These are phyloP conservation scores for Actinopyga echinites DNA, from an alignment of 53 echinoderm and acorn worm species.

Conservation along the genomic window DNA sequence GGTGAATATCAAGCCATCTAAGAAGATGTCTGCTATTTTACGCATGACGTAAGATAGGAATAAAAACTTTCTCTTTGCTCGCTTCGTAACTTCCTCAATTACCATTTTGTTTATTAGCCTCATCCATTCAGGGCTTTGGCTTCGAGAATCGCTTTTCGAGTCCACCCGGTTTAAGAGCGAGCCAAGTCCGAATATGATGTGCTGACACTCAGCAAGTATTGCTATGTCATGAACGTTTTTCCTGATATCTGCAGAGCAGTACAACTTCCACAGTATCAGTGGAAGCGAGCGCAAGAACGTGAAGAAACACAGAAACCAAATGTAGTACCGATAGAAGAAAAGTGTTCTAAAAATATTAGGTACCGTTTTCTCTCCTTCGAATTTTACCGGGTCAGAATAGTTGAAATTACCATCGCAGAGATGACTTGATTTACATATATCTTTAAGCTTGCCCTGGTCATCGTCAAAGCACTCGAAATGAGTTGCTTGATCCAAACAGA, in stretches of 20 bases:
- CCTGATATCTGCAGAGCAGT: background rate
- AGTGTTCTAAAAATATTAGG: background rate
- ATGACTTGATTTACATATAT: background rate
- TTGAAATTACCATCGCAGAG: too few species aligned
- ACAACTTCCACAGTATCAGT: background rate
- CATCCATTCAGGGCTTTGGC: background rate
- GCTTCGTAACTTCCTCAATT: background rate
- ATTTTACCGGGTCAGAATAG: too few species aligned
- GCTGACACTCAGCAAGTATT: slow-evolving; percentile 3
- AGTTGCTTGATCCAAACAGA: slow-evolving; percentile 11
- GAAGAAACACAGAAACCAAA: slow-evolving; percentile 4
- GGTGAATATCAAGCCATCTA: background rate
- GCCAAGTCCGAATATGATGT: slow-evolving; percentile 1
- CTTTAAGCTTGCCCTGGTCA: background rate
- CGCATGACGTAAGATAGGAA: background rate
- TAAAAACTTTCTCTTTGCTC: background rate
- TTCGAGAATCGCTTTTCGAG: background rate
- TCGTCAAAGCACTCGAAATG: slow-evolving; percentile 11
- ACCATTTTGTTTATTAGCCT: background rate
- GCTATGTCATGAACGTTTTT: slow-evolving; percentile 7
- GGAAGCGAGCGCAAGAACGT: slow-evolving; percentile 9
- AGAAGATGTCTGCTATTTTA: background rate
- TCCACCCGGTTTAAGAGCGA: background rate
- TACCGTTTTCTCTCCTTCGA: background rate
- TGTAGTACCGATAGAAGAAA: slow-evolving; percentile 22